Evolutionary conservation across 1,140 invertebrate genomes (phyloP).

Genomic region (Babylonia areolata): DNA sequence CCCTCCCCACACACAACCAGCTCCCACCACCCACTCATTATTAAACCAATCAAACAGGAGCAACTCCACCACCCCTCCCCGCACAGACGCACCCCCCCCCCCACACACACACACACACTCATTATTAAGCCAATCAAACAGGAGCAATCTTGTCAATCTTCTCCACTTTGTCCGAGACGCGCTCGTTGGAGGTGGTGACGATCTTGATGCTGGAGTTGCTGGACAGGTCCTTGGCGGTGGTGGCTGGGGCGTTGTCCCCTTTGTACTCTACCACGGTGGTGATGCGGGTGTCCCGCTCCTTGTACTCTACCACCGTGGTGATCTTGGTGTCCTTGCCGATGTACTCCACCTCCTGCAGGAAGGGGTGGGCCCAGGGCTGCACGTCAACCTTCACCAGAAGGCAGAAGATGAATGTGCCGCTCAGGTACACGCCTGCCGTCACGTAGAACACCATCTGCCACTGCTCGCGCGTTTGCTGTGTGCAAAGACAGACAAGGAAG

Average conservation of each 20-base stretch:
- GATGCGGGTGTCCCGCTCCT: background rate
- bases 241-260: background rate
- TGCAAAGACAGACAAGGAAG: background rate
- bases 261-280: background rate
- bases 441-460: constrained; percentile 51
- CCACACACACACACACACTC: too few species aligned
- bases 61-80: too few species aligned
- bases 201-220: too few species aligned
- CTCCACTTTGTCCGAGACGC: background rate
- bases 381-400: constrained; percentile 27
- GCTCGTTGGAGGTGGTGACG: background rate
- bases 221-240: too few species aligned
- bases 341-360: background rate
- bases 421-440: constrained; percentile 30
- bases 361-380: constrained; percentile 40
- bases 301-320: constrained; percentile 1
- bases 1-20: too few species aligned
- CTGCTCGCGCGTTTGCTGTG: constrained; percentile 47
- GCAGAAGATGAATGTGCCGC: constrained; percentile 34
- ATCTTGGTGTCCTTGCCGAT: background rate
- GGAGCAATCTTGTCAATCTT: too few species aligned
- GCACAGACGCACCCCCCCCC: too few species aligned
- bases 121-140: too few species aligned
- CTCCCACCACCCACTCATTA: too few species aligned
- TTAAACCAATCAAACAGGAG: too few species aligned